These are phyloP conservation scores for Danionella dracula DNA, from an alignment of 2,797 vertebrate species.

Conservation along the genomic window DNA sequence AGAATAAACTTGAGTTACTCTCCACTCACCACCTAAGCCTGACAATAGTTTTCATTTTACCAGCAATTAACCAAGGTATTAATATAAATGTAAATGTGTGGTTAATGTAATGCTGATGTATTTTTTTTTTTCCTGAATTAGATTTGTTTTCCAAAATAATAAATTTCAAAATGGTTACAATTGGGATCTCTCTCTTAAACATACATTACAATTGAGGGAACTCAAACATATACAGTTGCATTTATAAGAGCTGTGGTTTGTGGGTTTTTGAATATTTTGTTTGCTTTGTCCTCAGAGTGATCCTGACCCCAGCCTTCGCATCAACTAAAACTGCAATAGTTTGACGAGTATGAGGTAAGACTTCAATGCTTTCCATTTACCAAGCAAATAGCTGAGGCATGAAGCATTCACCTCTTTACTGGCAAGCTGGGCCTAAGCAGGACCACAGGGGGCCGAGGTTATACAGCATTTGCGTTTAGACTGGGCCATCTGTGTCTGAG, in stretches of 20 bases:
- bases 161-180: no score
- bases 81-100: no score
- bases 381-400: slow-evolving; percentile 76
- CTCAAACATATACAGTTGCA: slow-evolving; percentile 36
- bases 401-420: slow-evolving; percentile 76
- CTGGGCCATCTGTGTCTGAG: slow-evolving; percentile 69
- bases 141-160: no score
- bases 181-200: background rate
- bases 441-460: slow-evolving; percentile 72
- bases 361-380: slow-evolving; percentile 73
- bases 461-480: slow-evolving; percentile 70
- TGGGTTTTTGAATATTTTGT: slow-evolving; percentile 33
- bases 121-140: no score
- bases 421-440: slow-evolving; percentile 62
- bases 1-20: no score
- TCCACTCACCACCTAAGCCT: no score
- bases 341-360: slow-evolving; percentile 65
- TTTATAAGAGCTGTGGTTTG: slow-evolving; percentile 52
- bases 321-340: slow-evolving; percentile 32
- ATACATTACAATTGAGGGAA: slow-evolving; percentile 32
- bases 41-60: no score
- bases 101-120: no score
- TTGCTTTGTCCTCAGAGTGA: slow-evolving; percentile 51
- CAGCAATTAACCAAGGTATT: no score
- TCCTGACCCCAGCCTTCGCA: slow-evolving; percentile 53